A percentile compares a stretch with the other conserved stretches of the same genome.
These are phyloP conservation scores for Octodonta nipae DNA, from an alignment of 2,888 invertebrate genomes.

Conservation along the genomic window DNA sequence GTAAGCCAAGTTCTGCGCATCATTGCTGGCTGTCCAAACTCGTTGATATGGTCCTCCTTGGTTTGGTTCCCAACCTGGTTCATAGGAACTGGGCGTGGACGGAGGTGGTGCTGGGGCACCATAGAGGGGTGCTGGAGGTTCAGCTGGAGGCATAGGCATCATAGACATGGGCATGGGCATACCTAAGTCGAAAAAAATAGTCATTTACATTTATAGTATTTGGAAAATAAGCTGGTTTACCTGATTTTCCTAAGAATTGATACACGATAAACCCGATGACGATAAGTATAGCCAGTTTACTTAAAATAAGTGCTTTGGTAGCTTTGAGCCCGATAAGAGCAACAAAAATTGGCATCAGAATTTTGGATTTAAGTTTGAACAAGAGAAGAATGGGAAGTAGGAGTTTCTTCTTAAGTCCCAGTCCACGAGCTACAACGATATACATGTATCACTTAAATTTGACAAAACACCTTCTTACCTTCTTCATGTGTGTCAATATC, in stretches of 20 bases:
- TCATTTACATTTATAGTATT: not conserved
- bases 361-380: slow-evolving; percentile 71
- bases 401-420: slow-evolving; percentile 67
- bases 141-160: slow-evolving; percentile 39
- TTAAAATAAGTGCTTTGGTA: slow-evolving; percentile 68
- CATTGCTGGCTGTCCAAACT: slow-evolving; percentile 43
- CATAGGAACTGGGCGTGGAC: slow-evolving; percentile 52
- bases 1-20: slow-evolving; percentile 51
- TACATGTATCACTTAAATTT: not conserved
- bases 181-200: slow-evolving; percentile 11
- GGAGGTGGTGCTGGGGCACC: slow-evolving; percentile 51
- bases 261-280: slow-evolving; percentile 71
- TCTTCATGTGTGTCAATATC: slow-evolving; percentile 45
- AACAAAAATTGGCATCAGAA: slow-evolving; percentile 69
- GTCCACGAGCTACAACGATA: slow-evolving; percentile 50
- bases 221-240: slow-evolving; percentile 34
- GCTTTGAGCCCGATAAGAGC: slow-evolving; percentile 69
- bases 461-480: slow-evolving; percentile 15
- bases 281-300: slow-evolving; percentile 67
- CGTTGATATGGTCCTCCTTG: slow-evolving; percentile 66
- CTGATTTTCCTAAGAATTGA: slow-evolving; percentile 66
- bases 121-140: slow-evolving; percentile 50
- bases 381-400: slow-evolving; percentile 64
- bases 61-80: slow-evolving; percentile 60
- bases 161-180: slow-evolving; percentile 48